phyloP scores from a whole-genome alignment of 53 echinoderm and acorn worm species.

The Stichopus horrens region DNA sequence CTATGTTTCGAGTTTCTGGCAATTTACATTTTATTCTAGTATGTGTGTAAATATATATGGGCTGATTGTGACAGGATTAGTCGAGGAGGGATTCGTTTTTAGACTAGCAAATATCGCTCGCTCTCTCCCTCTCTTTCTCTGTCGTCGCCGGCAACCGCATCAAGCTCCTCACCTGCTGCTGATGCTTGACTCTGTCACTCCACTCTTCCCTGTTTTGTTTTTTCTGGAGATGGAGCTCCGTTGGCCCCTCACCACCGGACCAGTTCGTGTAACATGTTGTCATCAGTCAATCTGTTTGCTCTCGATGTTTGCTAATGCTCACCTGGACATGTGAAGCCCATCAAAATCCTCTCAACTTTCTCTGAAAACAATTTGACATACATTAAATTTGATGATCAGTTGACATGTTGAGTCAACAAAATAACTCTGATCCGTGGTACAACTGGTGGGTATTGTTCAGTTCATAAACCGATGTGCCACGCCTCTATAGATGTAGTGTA shows the following conservation, averaged over 20 bases:
- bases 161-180: neutral
- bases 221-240: neutral
- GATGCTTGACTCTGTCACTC: neutral
- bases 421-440: no score
- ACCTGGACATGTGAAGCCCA: neutral
- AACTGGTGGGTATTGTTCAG: no score
- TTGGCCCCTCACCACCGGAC: neutral
- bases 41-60: conserved; percentile 11
- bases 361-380: neutral
- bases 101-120: conserved; percentile 16
- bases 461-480: no score
- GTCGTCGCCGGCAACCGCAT: neutral
- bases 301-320: neutral
- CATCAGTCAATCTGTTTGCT: neutral
- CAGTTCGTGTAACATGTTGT: neutral
- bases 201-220: neutral
- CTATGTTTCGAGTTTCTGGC: conserved; percentile 30
- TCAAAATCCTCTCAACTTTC: neutral
- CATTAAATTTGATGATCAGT: neutral
- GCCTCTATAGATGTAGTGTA: no score
- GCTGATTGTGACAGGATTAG: neutral
- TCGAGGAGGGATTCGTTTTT: neutral
- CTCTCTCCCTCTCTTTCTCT: neutral
- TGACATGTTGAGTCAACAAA: neutral
- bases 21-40: conserved; percentile 19